Conservation (phyloP, 2,113 vertebrate species). For the Tachycineta bicolor region DNA sequence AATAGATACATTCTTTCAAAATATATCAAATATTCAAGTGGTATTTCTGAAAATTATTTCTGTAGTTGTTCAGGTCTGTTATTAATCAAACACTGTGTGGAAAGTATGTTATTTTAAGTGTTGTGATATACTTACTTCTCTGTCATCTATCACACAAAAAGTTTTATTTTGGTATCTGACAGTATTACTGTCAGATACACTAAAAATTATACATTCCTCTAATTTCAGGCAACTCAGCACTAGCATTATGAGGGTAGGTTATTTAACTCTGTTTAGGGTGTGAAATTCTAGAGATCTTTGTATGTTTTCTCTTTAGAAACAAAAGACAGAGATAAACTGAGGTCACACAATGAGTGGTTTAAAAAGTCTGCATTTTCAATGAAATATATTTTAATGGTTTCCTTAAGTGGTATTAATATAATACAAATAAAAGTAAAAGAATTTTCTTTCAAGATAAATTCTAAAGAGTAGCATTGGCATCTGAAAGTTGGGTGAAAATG, state of each 20-base stretch:
- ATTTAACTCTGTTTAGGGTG: not conserved
- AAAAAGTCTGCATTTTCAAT: not conserved
- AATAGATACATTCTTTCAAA: not conserved
- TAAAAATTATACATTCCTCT: not conserved
- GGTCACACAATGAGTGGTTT: not conserved
- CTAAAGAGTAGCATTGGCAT: not conserved
- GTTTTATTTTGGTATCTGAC: not conserved
- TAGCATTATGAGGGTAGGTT: not conserved
- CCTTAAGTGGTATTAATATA: not conserved
- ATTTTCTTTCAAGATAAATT: not conserved
- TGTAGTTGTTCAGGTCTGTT: not conserved
- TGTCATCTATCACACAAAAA: not conserved
- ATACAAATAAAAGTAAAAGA: not conserved
- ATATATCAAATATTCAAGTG: not conserved
- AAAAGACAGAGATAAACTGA: not conserved
- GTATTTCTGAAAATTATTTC: not conserved
- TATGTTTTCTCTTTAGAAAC: not conserved
- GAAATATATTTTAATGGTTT: not conserved
- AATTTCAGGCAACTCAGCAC: not conserved
- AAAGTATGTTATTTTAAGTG: not conserved
- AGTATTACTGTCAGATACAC: not conserved
- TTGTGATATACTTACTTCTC: not conserved
- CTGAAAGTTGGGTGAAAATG: not conserved
- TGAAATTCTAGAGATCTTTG: not conserved
- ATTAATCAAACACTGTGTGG: not conserved